phyloP scores from a whole-genome alignment of 2,888 invertebrate species.

The Euphydryas editha region DNA sequence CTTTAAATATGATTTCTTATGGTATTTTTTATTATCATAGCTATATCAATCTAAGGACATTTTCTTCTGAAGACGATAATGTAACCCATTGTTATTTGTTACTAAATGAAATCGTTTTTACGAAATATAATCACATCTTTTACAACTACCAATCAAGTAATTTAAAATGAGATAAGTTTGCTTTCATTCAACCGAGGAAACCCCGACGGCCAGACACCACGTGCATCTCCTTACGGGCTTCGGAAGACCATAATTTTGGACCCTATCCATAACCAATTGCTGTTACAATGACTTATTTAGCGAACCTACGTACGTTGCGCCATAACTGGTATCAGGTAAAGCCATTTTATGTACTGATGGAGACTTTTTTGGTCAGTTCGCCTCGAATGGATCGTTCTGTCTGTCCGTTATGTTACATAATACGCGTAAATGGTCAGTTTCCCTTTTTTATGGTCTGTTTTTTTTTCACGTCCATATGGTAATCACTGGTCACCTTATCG shows the following conservation, averaged over 20 bases:
- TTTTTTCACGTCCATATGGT: conserved; percentile 45
- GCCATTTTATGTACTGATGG: conserved; percentile 64
- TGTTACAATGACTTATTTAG: conserved; percentile 67
- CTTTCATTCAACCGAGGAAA: conserved; percentile 51
- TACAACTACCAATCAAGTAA: neutral
- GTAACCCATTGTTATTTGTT: too few relatives aligned
- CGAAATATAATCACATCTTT: too few relatives aligned
- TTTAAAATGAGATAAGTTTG: conserved; percentile 32
- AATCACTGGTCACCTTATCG: conserved; percentile 39
- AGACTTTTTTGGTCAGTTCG: conserved; percentile 63
- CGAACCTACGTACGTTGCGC: conserved; percentile 60
- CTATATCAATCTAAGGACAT: too few relatives aligned
- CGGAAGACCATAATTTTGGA: conserved; percentile 73
- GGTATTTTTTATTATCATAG: too few relatives aligned
- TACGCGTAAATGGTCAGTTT: conserved; percentile 51
- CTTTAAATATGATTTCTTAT: too few relatives aligned
- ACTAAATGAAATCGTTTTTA: too few relatives aligned
- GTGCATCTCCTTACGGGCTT: conserved; percentile 69
- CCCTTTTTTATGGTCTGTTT: conserved; percentile 48
- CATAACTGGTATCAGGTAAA: conserved; percentile 65
- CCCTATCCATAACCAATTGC: conserved; percentile 69
- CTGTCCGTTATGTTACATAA: conserved; percentile 56
- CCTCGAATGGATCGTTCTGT: conserved; percentile 55
- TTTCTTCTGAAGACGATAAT: too few relatives aligned
- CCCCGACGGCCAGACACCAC: conserved; percentile 64